Evolutionary conservation across 2,797 vertebrate species (phyloP), one percentile per base, ranked within the genome.

Genomic region (Cottoperca gobio): DNA sequence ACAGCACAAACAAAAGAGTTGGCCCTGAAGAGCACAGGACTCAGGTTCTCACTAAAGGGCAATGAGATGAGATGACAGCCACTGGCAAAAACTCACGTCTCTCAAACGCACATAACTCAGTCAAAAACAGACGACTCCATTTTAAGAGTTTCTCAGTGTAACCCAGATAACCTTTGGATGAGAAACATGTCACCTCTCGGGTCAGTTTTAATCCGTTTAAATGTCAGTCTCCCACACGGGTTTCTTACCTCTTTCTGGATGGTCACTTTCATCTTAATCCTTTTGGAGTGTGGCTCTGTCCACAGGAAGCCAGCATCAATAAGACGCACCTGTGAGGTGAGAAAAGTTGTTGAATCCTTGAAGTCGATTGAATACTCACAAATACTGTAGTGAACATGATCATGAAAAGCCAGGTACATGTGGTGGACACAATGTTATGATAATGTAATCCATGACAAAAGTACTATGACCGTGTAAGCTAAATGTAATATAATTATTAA

Each of bases 261-360:
- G 59, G 97, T 99, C 80, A 99, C n/a, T 83, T 99, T 99, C 83
- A 99, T 78, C 92, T 98, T 99, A 89, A 99, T 96, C 90, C 97
- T 96, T 89, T 98, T 99, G 37, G 98, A 99, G 90, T 99, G 98
- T 0, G 98, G 98, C n/a, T 99, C 98, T 4, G 98, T 99, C 97
- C 98, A 99, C 87, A 98, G 89, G 91, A 99, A 99, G 7, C 97
- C 96, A 13, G 98, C 98, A 72, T 99, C 98, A 10, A 99, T 98
- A 52, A 99, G 95, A 17, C 97, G 95, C 17, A 99, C 97, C 98
- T 99, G 76, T 35, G 63, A 14, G 48, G 28, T 67, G n/a, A 70
- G 42, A 40, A 1, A 19, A 50, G 5, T 61, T 52, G 37, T 48
- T 72, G 10, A 70, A 48, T 52, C 39, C 17, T 23, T 28, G 5